phyloP scores from a whole-genome alignment of 2,888 invertebrate genomes.

The Trichogramma evanescens region DNA sequence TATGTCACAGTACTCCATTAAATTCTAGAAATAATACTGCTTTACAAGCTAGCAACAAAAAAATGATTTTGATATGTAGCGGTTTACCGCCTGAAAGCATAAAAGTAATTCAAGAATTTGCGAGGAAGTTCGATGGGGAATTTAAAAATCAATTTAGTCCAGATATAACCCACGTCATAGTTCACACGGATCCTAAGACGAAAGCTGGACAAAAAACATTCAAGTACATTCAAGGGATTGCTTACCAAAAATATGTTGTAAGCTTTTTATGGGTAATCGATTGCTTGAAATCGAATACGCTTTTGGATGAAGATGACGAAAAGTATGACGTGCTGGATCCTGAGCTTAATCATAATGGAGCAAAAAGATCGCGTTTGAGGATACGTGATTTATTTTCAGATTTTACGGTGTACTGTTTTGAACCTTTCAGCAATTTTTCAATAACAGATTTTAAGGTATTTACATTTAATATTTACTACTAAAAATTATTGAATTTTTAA shows the following conservation, averaged over 20 bases:
- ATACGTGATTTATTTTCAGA: slow-evolving; percentile 27
- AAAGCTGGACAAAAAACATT: slow-evolving; percentile 32
- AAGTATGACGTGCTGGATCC: slow-evolving; percentile 35
- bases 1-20: slow-evolving; percentile 34
- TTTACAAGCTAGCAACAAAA: not conserved
- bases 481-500: not conserved
- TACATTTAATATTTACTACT: not conserved
- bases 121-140: slow-evolving; percentile 21
- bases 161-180: slow-evolving; percentile 36
- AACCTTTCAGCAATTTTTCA: slow-evolving; percentile 29
- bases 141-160: slow-evolving; percentile 26
- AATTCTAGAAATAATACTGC: not conserved
- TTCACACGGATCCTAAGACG: slow-evolving; percentile 23
- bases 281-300: slow-evolving; percentile 22
- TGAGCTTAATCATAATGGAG: slow-evolving; percentile 26
- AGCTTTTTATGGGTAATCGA: slow-evolving; percentile 33
- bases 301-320: slow-evolving; percentile 33
- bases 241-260: slow-evolving; percentile 34
- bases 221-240: slow-evolving; percentile 38
- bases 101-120: slow-evolving; percentile 26
- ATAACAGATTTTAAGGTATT: slow-evolving; percentile 31
- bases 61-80: slow-evolving; percentile 32
- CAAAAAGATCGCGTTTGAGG: slow-evolving; percentile 31
- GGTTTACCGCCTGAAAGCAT: slow-evolving; percentile 24
- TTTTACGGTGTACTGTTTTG: slow-evolving; percentile 32